Conservation (phyloP, 2,113 vertebrate genomes). For the Hippoglossus stenolepis region DNA sequence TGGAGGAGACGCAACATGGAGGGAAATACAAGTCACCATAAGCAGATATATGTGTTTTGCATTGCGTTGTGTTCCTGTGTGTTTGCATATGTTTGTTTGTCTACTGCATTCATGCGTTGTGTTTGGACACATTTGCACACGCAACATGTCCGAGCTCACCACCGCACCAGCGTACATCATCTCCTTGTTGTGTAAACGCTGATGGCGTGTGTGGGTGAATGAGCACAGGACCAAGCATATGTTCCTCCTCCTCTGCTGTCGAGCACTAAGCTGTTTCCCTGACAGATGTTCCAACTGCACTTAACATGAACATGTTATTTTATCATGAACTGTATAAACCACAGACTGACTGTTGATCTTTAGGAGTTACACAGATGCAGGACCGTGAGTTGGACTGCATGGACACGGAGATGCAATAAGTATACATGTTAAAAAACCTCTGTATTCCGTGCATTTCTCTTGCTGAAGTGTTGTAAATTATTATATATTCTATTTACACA, state of each 20-base stretch:
- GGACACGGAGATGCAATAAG: too few species aligned
- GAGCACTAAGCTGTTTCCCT: conserved; percentile 38
- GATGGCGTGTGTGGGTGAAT: conserved; percentile 38
- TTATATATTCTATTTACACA: too few species aligned
- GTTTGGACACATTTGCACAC: too few species aligned
- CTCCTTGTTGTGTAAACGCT: conserved; percentile 5
- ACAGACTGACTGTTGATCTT: conserved; percentile 26
- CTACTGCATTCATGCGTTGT: background rate
- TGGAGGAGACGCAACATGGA: background rate
- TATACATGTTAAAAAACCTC: too few species aligned
- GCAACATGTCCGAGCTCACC: background rate
- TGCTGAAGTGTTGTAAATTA: background rate
- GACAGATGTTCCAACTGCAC: conserved; percentile 58
- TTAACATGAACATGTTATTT: conserved; percentile 45
- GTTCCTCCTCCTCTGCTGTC: conserved; percentile 35
- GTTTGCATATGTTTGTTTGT: background rate
- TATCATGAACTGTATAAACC: conserved; percentile 19
- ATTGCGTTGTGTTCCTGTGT: background rate
- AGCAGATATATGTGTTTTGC: background rate
- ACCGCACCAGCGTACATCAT: conserved; percentile 33
- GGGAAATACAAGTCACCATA: background rate
- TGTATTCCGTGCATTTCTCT: background rate
- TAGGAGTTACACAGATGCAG: background rate
- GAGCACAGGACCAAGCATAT: conserved; percentile 33
- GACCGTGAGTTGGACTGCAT: too few species aligned